These are phyloP conservation scores for Hafferia zeledoni DNA, from an alignment of 2,797 vertebrate species.

Conservation along the genomic window DNA sequence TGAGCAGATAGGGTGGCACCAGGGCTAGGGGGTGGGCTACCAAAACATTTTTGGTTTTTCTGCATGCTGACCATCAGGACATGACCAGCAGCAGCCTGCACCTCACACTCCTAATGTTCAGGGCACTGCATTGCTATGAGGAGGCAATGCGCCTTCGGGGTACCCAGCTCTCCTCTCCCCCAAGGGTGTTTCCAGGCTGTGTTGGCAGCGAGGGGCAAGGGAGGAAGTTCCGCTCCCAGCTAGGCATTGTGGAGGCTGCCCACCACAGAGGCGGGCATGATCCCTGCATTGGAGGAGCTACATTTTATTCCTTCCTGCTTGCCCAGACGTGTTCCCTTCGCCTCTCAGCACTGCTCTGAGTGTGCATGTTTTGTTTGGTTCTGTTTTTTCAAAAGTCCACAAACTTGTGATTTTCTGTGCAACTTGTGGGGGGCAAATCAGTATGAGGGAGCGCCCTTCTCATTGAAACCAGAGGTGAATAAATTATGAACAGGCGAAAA, in stretches of 20 bases:
- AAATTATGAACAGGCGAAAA: constrained; percentile 63
- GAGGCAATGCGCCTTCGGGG: accelerated
- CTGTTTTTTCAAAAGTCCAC: background rate
- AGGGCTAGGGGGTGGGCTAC: background rate
- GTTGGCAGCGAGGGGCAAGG: background rate
- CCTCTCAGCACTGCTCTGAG: background rate
- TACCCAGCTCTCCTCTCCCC: background rate
- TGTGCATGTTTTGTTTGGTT: background rate
- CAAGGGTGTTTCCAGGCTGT: background rate
- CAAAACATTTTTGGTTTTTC: background rate
- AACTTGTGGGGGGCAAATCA: background rate
- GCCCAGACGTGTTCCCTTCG: background rate
- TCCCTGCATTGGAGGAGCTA: background rate
- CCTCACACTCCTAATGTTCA: accelerated
- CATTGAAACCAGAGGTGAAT: constrained; percentile 63
- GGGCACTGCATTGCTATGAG: background rate
- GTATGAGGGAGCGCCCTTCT: constrained; percentile 1
- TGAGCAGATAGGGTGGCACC: background rate
- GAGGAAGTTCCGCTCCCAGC: background rate
- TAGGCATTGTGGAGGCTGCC: background rate
- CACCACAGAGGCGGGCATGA: accelerated
- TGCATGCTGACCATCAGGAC: accelerated
- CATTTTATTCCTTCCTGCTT: background rate
- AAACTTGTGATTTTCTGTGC: constrained; percentile 8
- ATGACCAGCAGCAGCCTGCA: background rate